Percentiles rank a stretch among this genome's conserved stretches.
phyloP scores from a whole-genome alignment of 2,797 vertebrate genomes.

The Thalassophryne amazonica region DNA sequence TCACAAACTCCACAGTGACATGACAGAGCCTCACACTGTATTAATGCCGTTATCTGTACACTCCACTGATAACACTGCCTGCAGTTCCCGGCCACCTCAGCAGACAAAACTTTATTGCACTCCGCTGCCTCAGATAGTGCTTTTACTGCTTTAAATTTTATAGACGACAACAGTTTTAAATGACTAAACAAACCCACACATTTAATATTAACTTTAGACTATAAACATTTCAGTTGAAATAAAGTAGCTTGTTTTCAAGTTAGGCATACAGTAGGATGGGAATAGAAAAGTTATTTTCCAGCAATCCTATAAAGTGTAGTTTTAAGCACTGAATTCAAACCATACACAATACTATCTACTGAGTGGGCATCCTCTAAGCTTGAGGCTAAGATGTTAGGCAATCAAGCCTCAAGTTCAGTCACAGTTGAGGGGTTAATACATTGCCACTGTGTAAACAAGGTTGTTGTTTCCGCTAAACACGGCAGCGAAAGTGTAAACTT shows the following conservation, averaged over 20 bases:
- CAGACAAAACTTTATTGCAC: constrained; percentile 52
- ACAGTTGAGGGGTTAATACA: too few species aligned
- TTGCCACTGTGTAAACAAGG: too few species aligned
- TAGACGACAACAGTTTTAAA: constrained; percentile 23
- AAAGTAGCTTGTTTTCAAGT: constrained; percentile 52
- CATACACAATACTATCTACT: too few species aligned
- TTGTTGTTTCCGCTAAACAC: too few species aligned
- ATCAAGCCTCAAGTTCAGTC: too few species aligned
- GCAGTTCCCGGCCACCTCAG: background rate
- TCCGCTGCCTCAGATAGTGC: constrained; percentile 34
- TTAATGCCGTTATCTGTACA: constrained; percentile 40
- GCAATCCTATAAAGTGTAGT: too few species aligned
- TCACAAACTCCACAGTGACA: constrained; percentile 27
- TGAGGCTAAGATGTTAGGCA: too few species aligned
- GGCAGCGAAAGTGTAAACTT: too few species aligned
- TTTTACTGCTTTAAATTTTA: constrained; percentile 20
- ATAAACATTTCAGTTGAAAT: constrained; percentile 48
- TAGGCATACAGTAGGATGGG: constrained; percentile 16
- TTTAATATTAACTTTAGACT: constrained; percentile 22
- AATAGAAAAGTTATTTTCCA: constrained; percentile 1
- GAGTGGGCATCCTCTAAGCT: too few species aligned
- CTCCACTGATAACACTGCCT: constrained; percentile 26
- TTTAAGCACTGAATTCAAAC: too few species aligned
- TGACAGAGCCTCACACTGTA: constrained; percentile 35
- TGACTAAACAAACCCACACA: constrained; percentile 16